Conservation (phyloP, 2,797 vertebrate genomes). For the Microctenopoma lineatum region DNA sequence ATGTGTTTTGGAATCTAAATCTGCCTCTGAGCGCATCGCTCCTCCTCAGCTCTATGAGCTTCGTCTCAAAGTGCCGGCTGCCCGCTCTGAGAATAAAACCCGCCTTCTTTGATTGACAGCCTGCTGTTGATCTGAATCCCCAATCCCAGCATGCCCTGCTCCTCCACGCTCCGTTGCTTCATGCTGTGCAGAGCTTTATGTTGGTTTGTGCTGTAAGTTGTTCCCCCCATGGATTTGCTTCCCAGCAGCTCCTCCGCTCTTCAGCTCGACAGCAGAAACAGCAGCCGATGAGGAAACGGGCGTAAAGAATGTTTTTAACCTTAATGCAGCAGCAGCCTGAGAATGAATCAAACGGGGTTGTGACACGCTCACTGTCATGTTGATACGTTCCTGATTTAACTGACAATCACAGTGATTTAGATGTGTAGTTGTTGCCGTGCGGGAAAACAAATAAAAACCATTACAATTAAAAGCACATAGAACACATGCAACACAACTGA, state of each 20-base stretch:
- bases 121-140: slow-evolving; percentile 16
- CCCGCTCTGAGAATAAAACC: slow-evolving; percentile 37
- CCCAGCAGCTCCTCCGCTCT: slow-evolving; percentile 18
- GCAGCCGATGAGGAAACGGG: neutral
- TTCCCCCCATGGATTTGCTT: slow-evolving; percentile 6
- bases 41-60: slow-evolving; percentile 23
- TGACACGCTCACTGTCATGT: too few relatives aligned
- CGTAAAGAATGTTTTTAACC: neutral
- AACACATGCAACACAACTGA: too few relatives aligned
- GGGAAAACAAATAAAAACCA: too few relatives aligned
- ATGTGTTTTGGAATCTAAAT: slow-evolving; percentile 26
- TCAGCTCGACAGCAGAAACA: slow-evolving; percentile 6
- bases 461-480: too few relatives aligned
- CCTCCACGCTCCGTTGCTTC: slow-evolving; percentile 6
- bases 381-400: too few relatives aligned
- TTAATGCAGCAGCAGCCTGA: too few relatives aligned
- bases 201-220: neutral
- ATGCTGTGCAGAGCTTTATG: slow-evolving; percentile 16
- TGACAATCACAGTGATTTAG: too few relatives aligned
- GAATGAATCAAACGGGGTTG: too few relatives aligned
- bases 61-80: slow-evolving; percentile 11
- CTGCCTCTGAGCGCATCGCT: slow-evolving; percentile 8
- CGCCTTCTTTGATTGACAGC: slow-evolving; percentile 49
- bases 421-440: too few relatives aligned
- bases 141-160: slow-evolving; percentile 55